phyloP scores from a whole-genome alignment of 2,797 vertebrate genomes.

The Liasis olivaceus region DNA sequence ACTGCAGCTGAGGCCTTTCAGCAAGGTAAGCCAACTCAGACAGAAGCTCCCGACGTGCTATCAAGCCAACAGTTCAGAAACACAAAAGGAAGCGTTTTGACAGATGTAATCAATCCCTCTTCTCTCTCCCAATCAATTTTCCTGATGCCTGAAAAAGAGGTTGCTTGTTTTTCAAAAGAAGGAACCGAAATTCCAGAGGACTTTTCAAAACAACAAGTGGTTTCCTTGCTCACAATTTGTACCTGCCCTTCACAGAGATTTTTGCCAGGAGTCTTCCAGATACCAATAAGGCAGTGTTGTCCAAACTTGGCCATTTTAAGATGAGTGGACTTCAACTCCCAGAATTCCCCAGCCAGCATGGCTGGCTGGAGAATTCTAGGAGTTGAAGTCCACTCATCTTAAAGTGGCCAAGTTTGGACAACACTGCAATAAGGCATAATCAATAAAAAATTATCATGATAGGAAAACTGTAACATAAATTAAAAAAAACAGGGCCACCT shows the following conservation, averaged over 20 bases:
- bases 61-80: slow-evolving; percentile 13
- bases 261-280: neutral
- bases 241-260: neutral
- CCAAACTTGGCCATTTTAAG: too few species aligned
- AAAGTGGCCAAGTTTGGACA: too few species aligned
- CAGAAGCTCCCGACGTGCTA: accelerated
- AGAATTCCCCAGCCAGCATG: too few species aligned
- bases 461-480: neutral
- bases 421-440: too few species aligned
- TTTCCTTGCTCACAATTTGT: too few species aligned
- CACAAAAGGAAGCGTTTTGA: slow-evolving; percentile 39
- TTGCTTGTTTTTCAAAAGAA: slow-evolving; percentile 2
- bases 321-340: too few species aligned
- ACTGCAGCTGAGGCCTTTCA: neutral
- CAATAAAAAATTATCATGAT: neutral
- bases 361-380: too few species aligned
- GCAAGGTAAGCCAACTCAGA: slow-evolving; percentile 25
- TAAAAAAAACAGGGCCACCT: neutral
- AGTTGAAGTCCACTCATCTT: too few species aligned
- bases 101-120: neutral
- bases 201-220: neutral
- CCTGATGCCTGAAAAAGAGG: slow-evolving; percentile 22
- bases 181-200: neutral
- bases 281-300: neutral
- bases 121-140: slow-evolving; percentile 34